These are phyloP conservation scores for Melinopterus prodromus DNA, from an alignment of 2,888 invertebrate genomes.

Conservation along the genomic window DNA sequence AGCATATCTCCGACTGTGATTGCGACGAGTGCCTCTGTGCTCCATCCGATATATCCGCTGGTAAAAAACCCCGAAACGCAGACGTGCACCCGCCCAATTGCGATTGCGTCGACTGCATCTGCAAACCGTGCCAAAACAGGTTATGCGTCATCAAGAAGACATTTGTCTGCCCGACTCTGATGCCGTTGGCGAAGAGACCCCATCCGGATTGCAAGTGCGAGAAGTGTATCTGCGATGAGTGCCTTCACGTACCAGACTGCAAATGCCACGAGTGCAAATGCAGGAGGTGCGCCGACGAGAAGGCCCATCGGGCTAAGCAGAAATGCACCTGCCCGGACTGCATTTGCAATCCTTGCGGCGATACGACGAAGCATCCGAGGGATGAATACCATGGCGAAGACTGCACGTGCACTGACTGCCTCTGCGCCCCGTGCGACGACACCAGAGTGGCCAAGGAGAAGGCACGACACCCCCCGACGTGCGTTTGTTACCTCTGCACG, in stretches of 20 bases:
- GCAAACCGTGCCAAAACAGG: conserved; percentile 33
- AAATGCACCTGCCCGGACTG: conserved; percentile 37
- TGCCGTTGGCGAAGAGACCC: conserved; percentile 18
- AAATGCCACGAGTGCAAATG: conserved; percentile 28
- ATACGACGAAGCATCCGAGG: conserved; percentile 25
- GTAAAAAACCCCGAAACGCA: conserved; percentile 11
- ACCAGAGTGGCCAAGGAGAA: conserved; percentile 8
- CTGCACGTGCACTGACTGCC: conserved; percentile 35
- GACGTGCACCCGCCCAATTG: conserved; percentile 32
- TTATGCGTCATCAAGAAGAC: conserved; percentile 13
- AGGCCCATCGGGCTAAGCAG: neutral
- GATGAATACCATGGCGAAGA: conserved; percentile 28
- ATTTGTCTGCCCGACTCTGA: conserved; percentile 17
- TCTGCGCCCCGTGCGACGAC: conserved; percentile 30
- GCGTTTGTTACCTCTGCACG: conserved; percentile 22
- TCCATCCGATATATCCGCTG: conserved; percentile 6
- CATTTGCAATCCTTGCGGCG: conserved; percentile 35
- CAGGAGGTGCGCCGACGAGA: conserved; percentile 7
- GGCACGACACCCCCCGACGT: conserved; percentile 7
- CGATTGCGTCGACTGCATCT: conserved; percentile 35
- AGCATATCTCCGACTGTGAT: conserved; percentile 10
- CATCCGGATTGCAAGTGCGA: conserved; percentile 38
- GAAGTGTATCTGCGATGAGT: conserved; percentile 36
- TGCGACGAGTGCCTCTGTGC: conserved; percentile 28
- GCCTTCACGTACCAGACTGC: conserved; percentile 32